These are phyloP conservation scores for Melanitta fusca DNA, from an alignment of 2,797 vertebrate genomes.

Conservation along the genomic window DNA sequence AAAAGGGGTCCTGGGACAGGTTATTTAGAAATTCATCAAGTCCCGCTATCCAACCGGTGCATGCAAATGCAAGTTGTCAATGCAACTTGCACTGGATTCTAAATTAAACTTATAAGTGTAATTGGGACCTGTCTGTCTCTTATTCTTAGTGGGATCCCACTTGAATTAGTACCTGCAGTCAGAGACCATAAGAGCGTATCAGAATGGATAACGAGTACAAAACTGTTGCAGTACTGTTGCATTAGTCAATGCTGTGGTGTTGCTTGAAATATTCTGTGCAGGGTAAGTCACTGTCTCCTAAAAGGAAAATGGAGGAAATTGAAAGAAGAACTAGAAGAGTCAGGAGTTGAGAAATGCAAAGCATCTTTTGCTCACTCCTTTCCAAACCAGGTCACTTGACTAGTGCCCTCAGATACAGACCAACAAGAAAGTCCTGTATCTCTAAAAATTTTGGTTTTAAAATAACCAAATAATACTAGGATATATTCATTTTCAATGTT, in stretches of 20 bases:
- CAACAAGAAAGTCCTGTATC: neutral
- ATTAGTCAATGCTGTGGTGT: neutral
- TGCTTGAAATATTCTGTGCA: neutral
- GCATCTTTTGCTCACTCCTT: neutral
- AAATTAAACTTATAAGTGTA: neutral
- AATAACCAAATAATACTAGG: neutral
- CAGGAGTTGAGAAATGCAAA: neutral
- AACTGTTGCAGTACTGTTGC: neutral
- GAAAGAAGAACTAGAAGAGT: neutral
- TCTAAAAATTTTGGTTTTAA: neutral
- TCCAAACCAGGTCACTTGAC: neutral
- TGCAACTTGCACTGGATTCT: neutral
- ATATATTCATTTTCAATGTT: neutral
- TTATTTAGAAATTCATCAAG: neutral
- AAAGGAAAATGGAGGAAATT: too few species aligned
- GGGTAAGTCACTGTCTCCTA: neutral
- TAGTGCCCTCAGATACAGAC: neutral
- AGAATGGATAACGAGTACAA: neutral
- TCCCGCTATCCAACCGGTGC: neutral
- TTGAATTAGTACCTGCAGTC: neutral
- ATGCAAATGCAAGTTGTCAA: neutral
- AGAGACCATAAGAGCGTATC: neutral
- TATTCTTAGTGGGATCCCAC: neutral
- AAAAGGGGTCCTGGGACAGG: neutral
- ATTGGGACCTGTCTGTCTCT: neutral